Percentiles rank a stretch among this genome's conserved stretches.
phyloP scores from a whole-genome alignment of 1,140 invertebrate species.

The Bombus sibiricus region DNA sequence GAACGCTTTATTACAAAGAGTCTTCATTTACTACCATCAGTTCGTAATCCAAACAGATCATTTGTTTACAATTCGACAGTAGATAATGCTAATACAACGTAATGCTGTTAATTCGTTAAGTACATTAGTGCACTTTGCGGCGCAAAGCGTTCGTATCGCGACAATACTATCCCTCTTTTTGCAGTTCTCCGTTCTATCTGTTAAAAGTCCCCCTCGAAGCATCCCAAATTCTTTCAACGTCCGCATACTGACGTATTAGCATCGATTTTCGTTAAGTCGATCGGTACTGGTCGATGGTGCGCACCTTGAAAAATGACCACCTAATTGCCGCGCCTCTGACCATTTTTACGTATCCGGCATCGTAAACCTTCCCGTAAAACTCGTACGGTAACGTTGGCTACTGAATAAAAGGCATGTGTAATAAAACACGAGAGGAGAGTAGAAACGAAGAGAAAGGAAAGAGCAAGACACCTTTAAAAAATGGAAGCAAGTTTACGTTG shows the following conservation, averaged over 20 bases:
- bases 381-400: neutral
- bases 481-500: neutral
- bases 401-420: neutral
- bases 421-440: neutral
- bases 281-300: too few species aligned
- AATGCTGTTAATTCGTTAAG: constrained; percentile 4
- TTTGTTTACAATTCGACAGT: neutral
- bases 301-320: neutral
- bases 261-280: constrained; percentile 21
- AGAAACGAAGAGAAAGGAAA: constrained; percentile 18
- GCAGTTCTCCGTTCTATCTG: too few species aligned
- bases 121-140: neutral
- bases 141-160: neutral
- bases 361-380: neutral
- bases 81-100: neutral
- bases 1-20: neutral
- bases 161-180: neutral
- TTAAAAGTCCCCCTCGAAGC: neutral
- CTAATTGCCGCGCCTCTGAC: neutral
- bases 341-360: neutral
- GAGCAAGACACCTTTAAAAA: constrained; percentile 7
- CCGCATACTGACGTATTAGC: neutral
- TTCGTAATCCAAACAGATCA: neutral
- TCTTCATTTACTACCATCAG: neutral
- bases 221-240: neutral